These are phyloP conservation scores for Epinephelus lanceolatus DNA, from an alignment of 2,113 vertebrate species.

Conservation along the genomic window DNA sequence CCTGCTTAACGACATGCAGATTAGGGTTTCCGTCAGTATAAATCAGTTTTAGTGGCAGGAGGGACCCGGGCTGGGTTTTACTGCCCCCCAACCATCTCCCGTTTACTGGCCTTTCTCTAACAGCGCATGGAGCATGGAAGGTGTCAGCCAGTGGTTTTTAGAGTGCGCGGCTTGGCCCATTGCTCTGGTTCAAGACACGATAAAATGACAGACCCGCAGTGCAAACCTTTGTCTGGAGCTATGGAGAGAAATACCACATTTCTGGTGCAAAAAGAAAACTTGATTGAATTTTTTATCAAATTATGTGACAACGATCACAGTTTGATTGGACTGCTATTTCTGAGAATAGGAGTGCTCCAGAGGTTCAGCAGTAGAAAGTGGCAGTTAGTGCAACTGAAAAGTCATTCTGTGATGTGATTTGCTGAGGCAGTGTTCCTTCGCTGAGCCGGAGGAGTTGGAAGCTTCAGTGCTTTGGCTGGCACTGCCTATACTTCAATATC, in stretches of 20 bases:
- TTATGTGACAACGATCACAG: conserved; percentile 61
- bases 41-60: conserved; percentile 95
- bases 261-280: conserved; percentile 49
- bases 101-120: conserved; percentile 69
- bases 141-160: conserved; percentile 42
- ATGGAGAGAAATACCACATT: conserved; percentile 24
- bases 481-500: conserved; percentile 78
- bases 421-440: conserved; percentile 77
- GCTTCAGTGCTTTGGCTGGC: conserved; percentile 70
- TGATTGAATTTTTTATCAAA: conserved; percentile 77
- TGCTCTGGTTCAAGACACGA: conserved; percentile 50
- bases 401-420: conserved; percentile 79
- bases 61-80: conserved; percentile 74
- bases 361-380: conserved; percentile 68
- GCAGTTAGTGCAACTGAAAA: conserved; percentile 68
- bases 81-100: conserved; percentile 56
- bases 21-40: conserved; percentile 91
- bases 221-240: conserved; percentile 30
- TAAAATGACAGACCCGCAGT: conserved; percentile 24
- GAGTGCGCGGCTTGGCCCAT: conserved; percentile 45
- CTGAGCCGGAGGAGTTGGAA: conserved; percentile 71
- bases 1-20: conserved; percentile 94
- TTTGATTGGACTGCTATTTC: conserved; percentile 71
- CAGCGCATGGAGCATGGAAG: conserved; percentile 43
- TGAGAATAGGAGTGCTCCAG: conserved; percentile 67